A percentile compares a stretch with the other conserved stretches of the same genome.
Conservation (phyloP, 1,140 invertebrate species). For the Micrasema minimum region DNA sequence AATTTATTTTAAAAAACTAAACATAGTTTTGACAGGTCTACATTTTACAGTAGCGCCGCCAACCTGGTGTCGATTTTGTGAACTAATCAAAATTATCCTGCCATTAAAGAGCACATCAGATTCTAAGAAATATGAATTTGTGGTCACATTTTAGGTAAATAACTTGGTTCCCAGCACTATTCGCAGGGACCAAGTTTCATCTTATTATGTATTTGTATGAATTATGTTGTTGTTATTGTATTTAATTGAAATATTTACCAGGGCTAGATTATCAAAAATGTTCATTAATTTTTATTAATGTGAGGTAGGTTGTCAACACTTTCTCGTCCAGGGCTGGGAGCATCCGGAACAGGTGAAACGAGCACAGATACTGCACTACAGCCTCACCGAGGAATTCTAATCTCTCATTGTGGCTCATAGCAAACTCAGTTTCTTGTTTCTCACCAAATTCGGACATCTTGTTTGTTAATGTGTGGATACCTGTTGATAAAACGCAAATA, state of each 20-base stretch:
- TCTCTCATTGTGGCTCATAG: constrained; percentile 96
- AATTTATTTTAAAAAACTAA: too few species aligned
- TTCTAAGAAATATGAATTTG: too few species aligned
- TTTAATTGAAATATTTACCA: constrained; percentile 69
- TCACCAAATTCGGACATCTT: constrained; percentile 96
- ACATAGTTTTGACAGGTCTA: too few species aligned
- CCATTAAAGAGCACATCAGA: too few species aligned
- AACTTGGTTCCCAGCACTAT: too few species aligned
- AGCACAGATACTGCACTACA: constrained; percentile 96
- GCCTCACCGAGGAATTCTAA: constrained; percentile 98
- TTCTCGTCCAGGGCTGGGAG: constrained; percentile 98
- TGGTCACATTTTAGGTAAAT: too few species aligned
- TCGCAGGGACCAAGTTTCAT: too few species aligned
- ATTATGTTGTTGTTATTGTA: too few species aligned
- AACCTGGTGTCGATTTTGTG: too few species aligned
- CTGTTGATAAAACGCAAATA: constrained; percentile 64
- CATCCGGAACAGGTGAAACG: constrained; percentile 96
- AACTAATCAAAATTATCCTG: too few species aligned
- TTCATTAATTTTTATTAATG: constrained; percentile 97
- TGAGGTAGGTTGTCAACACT: constrained; percentile 94
- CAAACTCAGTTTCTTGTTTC: constrained; percentile 88
- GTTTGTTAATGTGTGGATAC: constrained; percentile 96
- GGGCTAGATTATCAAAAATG: constrained; percentile 96
- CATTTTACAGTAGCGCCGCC: too few species aligned
- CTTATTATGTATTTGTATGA: too few species aligned